Conservation (phyloP, 1,140 invertebrate species). For the Bombyx mandarina region DNA sequence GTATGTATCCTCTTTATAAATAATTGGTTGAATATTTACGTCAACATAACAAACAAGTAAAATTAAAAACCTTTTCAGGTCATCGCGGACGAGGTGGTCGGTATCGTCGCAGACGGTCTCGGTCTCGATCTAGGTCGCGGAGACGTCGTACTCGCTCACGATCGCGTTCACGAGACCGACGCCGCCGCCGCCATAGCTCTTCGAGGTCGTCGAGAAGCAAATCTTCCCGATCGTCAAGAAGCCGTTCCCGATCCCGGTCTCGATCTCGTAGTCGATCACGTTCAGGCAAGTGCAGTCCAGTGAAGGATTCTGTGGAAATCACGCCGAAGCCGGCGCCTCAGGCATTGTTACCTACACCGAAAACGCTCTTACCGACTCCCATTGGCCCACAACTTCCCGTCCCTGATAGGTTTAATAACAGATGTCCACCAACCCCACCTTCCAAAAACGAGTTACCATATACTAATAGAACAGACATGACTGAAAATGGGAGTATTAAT, state of each 20-base stretch:
- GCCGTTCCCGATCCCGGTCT: slow-evolving; percentile 55
- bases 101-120: slow-evolving; percentile 51
- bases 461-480: slow-evolving; percentile 15
- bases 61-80: slow-evolving; percentile 24
- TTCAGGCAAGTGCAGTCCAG: slow-evolving; percentile 70
- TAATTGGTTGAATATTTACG: background rate
- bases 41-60: slow-evolving; percentile 4
- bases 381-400: slow-evolving; percentile 45
- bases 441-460: slow-evolving; percentile 9
- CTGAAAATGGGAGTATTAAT: too few relatives aligned
- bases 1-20: slow-evolving; percentile 31
- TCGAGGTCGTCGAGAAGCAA: slow-evolving; percentile 50
- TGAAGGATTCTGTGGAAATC: slow-evolving; percentile 44
- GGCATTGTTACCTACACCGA: slow-evolving; percentile 56
- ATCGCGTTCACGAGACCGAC: slow-evolving; percentile 46
- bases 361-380: slow-evolving; percentile 51
- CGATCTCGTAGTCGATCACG: slow-evolving; percentile 63
- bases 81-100: slow-evolving; percentile 62
- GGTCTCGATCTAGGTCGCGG: slow-evolving; percentile 48
- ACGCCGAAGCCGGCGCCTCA: slow-evolving; percentile 41
- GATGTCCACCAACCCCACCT: slow-evolving; percentile 25
- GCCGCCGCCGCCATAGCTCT: slow-evolving; percentile 58
- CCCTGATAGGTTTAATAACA: slow-evolving; percentile 6
- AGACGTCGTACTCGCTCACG: slow-evolving; percentile 38
- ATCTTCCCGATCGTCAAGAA: slow-evolving; percentile 58